Evolutionary conservation across 2,797 vertebrate genomes (phyloP).

Genomic region (Fistularia tabacaria): DNA sequence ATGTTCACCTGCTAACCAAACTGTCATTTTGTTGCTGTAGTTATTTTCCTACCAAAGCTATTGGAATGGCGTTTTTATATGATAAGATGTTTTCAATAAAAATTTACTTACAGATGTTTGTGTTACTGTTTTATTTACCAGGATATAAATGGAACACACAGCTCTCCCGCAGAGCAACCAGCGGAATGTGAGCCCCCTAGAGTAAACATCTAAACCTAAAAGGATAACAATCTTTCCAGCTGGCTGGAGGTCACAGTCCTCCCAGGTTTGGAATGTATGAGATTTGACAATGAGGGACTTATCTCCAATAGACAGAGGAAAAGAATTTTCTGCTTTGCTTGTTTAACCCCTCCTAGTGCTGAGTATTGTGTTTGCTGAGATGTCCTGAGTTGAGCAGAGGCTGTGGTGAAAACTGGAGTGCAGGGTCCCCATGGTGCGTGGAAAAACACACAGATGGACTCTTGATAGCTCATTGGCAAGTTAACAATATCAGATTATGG

Average conservation of each 20-base stretch:
- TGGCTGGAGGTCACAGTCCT: constrained; percentile 40
- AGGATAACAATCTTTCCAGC: constrained; percentile 60
- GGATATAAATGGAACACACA: no score
- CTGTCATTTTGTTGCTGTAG: constrained; percentile 29
- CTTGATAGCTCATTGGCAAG: no score
- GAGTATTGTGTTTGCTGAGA: constrained; percentile 1
- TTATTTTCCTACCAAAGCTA: constrained; percentile 42
- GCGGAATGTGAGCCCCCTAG: constrained; percentile 11
- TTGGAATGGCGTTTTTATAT: constrained; percentile 52
- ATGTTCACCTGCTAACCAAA: constrained; percentile 16
- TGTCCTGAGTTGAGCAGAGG: background rate
- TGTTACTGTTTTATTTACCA: background rate
- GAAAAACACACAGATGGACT: background rate
- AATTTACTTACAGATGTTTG: constrained; percentile 29
- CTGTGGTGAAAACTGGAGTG: constrained; percentile 34
- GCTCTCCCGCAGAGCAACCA: constrained; percentile 1
- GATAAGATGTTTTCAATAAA: constrained; percentile 16
- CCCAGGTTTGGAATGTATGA: constrained; percentile 66
- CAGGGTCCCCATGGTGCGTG: constrained; percentile 53
- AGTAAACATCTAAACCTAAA: background rate
- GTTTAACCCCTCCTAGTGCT: background rate
- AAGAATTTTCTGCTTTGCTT: constrained; percentile 20
- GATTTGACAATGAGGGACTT: constrained; percentile 21
- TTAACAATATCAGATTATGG: no score
- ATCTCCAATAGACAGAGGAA: constrained; percentile 14